Base-by-base conservation (phyloP, 2,113 vertebrate genomes). In the Osmerus eperlanus region DNA sequence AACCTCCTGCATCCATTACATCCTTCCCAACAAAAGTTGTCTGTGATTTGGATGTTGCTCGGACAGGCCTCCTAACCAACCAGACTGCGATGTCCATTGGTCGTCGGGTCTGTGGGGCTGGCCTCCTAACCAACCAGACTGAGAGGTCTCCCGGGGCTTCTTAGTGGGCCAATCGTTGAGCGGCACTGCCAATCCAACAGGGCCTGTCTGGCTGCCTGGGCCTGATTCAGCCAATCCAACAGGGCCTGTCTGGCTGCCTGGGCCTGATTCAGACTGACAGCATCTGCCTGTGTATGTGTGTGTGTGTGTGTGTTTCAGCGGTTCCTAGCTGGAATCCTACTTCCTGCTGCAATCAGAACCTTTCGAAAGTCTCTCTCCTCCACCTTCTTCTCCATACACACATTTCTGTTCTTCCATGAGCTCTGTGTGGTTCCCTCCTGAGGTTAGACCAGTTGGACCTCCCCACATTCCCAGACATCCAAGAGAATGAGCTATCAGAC, bases 121-220 rank as follows among this genome's bases (percentile, higher is more conserved):
- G 69, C 69, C 61, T 29, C 7, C 25, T 21, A 36, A 11, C 16
- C 69, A 23, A 15, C 71, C 62, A 60, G 25, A 71, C n/a, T 4
- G 63, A 51, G 72, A 21, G 0, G 25, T 16, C 59, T 56, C 52
- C 9, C 56, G 52, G 55, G 73, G 80, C 75, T 58, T 80, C 25
- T 65, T 19, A 59, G 70, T 76, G 66, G 75, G 67, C 74, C 82
- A 81, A 73, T 75, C 78, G 70, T 32, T 28, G 65, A 77, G 66
- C 71, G 72, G 69, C 54, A 25, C 56, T 3, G 9, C 66, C 71
- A 56, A 60, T 55, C 14, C 23, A 67, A 70, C 55, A 53, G 73
- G 62, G 59, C 59, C 54, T 36, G 41, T 68, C 68, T 61, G 41
- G 25, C 58, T 73, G 59, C 68, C 69, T 25, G n/a, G 62, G 18